Evolutionary conservation across 2,888 invertebrate genomes (phyloP).

Genomic region (Pedicia rivosa): DNA sequence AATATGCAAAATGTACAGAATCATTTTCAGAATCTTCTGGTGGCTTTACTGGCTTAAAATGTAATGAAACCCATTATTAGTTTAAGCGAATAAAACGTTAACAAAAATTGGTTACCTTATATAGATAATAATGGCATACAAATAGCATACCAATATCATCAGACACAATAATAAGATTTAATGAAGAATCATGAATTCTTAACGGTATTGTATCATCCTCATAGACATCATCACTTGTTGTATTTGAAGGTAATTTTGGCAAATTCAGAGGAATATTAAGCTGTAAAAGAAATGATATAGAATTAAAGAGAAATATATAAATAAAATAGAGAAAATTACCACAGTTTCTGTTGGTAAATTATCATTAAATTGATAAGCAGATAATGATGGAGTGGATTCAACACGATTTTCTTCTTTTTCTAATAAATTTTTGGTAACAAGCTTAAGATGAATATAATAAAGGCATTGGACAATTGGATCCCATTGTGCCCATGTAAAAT

Average conservation of each 20-base stretch:
- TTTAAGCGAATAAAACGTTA: too few species aligned
- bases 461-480: slow-evolving; percentile 54
- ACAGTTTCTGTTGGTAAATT: slow-evolving; percentile 77
- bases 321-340: slow-evolving; percentile 43
- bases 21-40: slow-evolving; percentile 23
- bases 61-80: too few species aligned
- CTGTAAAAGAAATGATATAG: too few species aligned
- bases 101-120: too few species aligned
- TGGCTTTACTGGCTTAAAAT: slow-evolving; percentile 42
- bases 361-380: slow-evolving; percentile 74
- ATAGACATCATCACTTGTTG: slow-evolving; percentile 33
- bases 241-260: slow-evolving; percentile 46
- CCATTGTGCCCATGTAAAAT: slow-evolving; percentile 80
- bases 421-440: slow-evolving; percentile 45
- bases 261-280: slow-evolving; percentile 71
- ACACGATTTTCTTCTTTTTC: slow-evolving; percentile 45
- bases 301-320: slow-evolving; percentile 14
- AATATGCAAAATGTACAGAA: slow-evolving; percentile 71
- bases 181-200: slow-evolving; percentile 63
- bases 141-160: slow-evolving; percentile 57
- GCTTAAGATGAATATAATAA: slow-evolving; percentile 68
- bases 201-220: slow-evolving; percentile 70
- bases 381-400: slow-evolving; percentile 51
- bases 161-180: slow-evolving; percentile 63
- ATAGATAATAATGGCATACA: slow-evolving; percentile 70